phyloP scores from a whole-genome alignment of 2,113 vertebrate species.

The Parotia lawesii region DNA sequence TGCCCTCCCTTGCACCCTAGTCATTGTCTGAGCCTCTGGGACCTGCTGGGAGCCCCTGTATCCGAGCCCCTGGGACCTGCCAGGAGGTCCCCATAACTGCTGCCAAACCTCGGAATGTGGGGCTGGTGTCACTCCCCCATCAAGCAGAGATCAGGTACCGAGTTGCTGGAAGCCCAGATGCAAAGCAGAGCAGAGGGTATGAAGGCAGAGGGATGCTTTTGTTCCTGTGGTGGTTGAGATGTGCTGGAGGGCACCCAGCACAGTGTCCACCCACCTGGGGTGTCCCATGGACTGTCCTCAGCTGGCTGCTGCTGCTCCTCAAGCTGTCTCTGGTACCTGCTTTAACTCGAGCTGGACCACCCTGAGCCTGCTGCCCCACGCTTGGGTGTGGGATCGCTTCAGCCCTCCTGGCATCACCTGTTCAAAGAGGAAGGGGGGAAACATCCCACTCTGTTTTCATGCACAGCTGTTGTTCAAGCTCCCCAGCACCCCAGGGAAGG shows the following conservation, averaged over 20 bases:
- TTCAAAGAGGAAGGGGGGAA: no score
- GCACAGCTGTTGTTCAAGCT: rapidly evolving
- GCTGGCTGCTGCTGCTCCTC: not conserved
- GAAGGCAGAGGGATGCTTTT: not conserved
- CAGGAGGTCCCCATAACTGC: rapidly evolving
- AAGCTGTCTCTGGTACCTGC: not conserved
- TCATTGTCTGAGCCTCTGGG: not conserved
- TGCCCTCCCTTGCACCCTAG: not conserved
- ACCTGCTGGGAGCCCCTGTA: rapidly evolving
- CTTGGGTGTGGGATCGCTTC: rapidly evolving
- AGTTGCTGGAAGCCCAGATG: rapidly evolving
- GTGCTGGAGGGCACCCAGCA: not conserved
- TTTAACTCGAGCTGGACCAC: rapidly evolving
- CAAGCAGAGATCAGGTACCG: not conserved
- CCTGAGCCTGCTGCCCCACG: rapidly evolving
- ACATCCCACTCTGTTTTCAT: not conserved
- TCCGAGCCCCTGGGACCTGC: not conserved
- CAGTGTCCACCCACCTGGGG: not conserved
- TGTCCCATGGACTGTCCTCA: not conserved
- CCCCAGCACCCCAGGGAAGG: not conserved
- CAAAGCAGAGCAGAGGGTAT: rapidly evolving
- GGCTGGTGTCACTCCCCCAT: rapidly evolving
- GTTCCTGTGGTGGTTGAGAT: not conserved
- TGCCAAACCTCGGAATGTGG: not conserved
- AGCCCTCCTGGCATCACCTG: not conserved